phyloP scores from a whole-genome alignment of 2,888 invertebrate genomes.

The Dryobotodes eremita region DNA sequence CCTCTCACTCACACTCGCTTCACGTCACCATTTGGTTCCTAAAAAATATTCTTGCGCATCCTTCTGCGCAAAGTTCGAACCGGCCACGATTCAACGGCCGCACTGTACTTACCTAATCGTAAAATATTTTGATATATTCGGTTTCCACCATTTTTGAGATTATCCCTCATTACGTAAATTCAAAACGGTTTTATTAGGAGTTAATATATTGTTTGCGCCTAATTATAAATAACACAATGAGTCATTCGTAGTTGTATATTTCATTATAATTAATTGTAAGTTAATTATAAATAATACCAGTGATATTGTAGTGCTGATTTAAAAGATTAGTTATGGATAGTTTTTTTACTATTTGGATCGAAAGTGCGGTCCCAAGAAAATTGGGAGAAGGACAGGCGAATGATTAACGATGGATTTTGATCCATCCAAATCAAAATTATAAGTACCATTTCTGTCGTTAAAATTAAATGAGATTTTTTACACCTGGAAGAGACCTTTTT shows the following conservation, averaged over 20 bases:
- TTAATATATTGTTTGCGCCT: constrained; percentile 25
- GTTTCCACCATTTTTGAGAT: neutral
- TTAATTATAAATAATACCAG: constrained; percentile 64
- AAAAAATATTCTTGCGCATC: too few species aligned
- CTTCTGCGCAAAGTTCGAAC: too few species aligned
- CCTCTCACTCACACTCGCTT: too few species aligned
- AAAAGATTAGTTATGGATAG: neutral
- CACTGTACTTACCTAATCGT: too few species aligned
- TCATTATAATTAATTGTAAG: constrained; percentile 57
- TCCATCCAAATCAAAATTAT: neutral
- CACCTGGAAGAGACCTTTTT: neutral
- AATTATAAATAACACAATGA: constrained; percentile 39
- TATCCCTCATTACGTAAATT: neutral
- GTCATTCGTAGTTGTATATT: constrained; percentile 54
- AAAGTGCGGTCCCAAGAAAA: too few species aligned
- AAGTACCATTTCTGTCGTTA: neutral
- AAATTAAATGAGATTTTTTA: neutral
- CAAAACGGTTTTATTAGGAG: constrained; percentile 5
- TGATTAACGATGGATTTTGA: too few species aligned
- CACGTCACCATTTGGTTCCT: too few species aligned
- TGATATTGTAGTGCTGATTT: constrained; percentile 48
- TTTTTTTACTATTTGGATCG: too few species aligned
- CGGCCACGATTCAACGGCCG: too few species aligned
- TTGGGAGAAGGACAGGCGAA: too few species aligned
- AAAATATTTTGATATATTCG: neutral